Evolutionary conservation across 1,140 invertebrate species (phyloP), one percentile per base, ranked within the genome.

Genomic region (Wiebesia pumilae): DNA sequence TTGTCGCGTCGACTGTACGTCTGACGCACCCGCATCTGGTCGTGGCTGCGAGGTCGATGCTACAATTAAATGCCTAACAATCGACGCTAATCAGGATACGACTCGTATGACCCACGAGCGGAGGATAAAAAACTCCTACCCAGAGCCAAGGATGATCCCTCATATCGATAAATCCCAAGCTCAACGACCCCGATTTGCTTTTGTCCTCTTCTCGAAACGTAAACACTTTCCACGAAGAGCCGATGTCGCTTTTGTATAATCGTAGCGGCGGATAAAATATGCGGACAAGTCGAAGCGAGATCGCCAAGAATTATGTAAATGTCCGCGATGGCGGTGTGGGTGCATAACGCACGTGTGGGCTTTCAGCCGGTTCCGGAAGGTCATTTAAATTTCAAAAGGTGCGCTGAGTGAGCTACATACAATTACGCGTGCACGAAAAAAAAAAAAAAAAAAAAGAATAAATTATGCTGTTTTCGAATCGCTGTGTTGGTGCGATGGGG

Each of bases 31-130:
- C 78, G 77, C 78, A 85, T 85, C 62, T 38, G 3, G 30, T 40
- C 54, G 47, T 73, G 0, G 81, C 33, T 54, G 38, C 82, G 82
- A 84, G 82, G 82, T 43, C 82, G n/a, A 7, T 6, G 71, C 47
- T 54, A 33, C 84, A 85, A 85, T 85, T 85, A 85, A 81, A 85
- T 40, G 67, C 27, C 33, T 30, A 33, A 81, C 78, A 62, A 73
- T 81, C 69, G 54, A 7, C 84, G 79, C 81, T 86, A 86, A 86
- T 86, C 84, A 86, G 84, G 84, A 86, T 85, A 81, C 58, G 40
- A 80, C 30, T 65, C 30, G 47, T 58, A 62, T 35, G 24, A 2
- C 27, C 7, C 40, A 21, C 65, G 27, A n/a, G 71, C n/a, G 40
- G 30, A 30, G 43, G 81, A n/a, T n/a, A n/a, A n/a, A n/a, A n/a